Percentiles rank a stretch among this genome's conserved stretches.
These are phyloP conservation scores for Pan paniscus DNA, from an alignment of 2,113 vertebrate genomes.

Conservation along the genomic window DNA sequence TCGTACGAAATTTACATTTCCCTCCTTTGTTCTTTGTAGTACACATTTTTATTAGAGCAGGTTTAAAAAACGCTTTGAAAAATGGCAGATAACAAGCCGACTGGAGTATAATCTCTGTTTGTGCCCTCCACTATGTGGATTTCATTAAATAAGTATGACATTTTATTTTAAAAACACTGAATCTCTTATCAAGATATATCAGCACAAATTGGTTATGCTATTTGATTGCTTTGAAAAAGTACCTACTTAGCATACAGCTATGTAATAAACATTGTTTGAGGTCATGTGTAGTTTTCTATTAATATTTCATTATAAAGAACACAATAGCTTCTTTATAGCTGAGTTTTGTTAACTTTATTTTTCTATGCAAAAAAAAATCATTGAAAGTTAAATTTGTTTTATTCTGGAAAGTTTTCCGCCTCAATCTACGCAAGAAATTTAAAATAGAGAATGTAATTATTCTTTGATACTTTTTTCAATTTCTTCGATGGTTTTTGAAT, in stretches of 20 bases:
- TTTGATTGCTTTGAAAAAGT: slow-evolving; percentile 54
- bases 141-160: slow-evolving; percentile 37
- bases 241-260: slow-evolving; percentile 27
- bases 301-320: slow-evolving; percentile 23
- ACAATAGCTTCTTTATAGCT: slow-evolving; percentile 22
- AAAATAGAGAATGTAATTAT: background rate
- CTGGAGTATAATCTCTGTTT: background rate
- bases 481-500: background rate
- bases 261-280: slow-evolving; percentile 54
- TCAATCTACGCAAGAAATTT: background rate
- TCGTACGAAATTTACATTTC: background rate
- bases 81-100: background rate
- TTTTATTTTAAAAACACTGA: slow-evolving; percentile 36
- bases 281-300: background rate
- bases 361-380: slow-evolving; percentile 25
- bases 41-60: background rate
- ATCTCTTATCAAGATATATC: slow-evolving; percentile 66
- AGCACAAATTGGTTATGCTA: slow-evolving; percentile 44
- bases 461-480: background rate
- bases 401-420: background rate
- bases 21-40: background rate
- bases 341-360: slow-evolving; percentile 35
- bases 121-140: slow-evolving; percentile 36
- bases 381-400: slow-evolving; percentile 44
- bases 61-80: background rate